Evolutionary conservation across 2,888 invertebrate species (phyloP).

Genomic region (Noctua comes): DNA sequence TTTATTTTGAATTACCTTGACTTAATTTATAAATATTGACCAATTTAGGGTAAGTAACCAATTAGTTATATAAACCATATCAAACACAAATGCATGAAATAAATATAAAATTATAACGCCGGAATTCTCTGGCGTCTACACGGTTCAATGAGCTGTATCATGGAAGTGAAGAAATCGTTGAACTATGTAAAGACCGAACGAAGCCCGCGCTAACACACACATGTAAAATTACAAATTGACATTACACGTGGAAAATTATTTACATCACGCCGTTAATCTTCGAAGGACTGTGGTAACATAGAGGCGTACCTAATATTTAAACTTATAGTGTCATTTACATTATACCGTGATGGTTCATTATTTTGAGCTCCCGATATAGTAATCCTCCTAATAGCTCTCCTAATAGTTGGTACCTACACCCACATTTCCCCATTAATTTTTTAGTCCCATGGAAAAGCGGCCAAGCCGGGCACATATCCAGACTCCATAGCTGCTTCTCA

Average conservation of each 20-base stretch:
- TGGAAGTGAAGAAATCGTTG: constrained; percentile 47
- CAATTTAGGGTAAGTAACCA: too few species aligned
- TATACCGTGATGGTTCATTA: too few species aligned
- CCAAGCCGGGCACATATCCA: neutral
- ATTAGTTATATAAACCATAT: constrained; percentile 11
- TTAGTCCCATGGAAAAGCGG: neutral
- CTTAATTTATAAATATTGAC: too few species aligned
- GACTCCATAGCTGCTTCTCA: neutral
- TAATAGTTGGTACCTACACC: neutral
- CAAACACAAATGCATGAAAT: neutral
- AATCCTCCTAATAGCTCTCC: too few species aligned
- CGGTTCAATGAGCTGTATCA: constrained; percentile 59
- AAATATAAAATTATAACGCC: constrained; percentile 10
- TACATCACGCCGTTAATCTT: neutral
- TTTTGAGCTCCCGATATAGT: too few species aligned
- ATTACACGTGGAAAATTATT: constrained; percentile 23
- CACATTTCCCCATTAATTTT: neutral
- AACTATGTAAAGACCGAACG: constrained; percentile 42
- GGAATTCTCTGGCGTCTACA: neutral
- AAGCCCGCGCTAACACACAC: constrained; percentile 21
- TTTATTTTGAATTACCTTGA: too few species aligned
- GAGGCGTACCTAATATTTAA: neutral
- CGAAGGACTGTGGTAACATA: neutral
- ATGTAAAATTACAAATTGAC: constrained; percentile 26
- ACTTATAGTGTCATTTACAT: too few species aligned